phyloP scores from a whole-genome alignment of 2,888 invertebrate species.

The Rhamnusium bicolor region DNA sequence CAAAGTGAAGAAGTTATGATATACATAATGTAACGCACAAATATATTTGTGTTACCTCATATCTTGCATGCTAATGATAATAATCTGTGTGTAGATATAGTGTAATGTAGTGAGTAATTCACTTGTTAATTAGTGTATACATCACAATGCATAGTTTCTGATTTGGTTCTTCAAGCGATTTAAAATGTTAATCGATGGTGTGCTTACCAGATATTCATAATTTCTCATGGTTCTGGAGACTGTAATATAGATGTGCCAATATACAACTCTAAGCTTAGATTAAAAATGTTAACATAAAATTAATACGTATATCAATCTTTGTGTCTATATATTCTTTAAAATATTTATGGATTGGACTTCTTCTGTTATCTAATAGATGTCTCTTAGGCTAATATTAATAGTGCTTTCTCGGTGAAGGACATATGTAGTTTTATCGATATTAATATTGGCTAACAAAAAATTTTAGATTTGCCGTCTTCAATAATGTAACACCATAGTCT shows the following conservation, averaged over 20 bases:
- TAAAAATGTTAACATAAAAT: background rate
- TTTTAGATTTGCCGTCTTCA: no score
- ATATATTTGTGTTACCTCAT: background rate
- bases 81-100: background rate
- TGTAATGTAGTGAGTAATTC: background rate
- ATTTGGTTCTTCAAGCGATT: background rate
- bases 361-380: background rate
- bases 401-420: no score
- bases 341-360: slow-evolving; percentile 4
- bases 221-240: slow-evolving; percentile 20
- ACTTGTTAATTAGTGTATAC: background rate
- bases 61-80: background rate
- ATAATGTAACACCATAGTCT: no score
- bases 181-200: background rate
- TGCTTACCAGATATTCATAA: background rate
- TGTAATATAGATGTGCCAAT: slow-evolving; percentile 28
- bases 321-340: slow-evolving; percentile 24
- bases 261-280: slow-evolving; percentile 16
- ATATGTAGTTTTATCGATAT: no score
- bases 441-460: no score
- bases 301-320: slow-evolving; percentile 11
- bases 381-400: no score
- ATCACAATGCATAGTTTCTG: background rate
- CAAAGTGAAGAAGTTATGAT: background rate
- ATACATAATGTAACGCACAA: background rate